Percentiles rank a stretch among this genome's conserved stretches.
Evolutionary conservation across 2,888 invertebrate genomes (phyloP).

Genomic region (Leucania comma): DNA sequence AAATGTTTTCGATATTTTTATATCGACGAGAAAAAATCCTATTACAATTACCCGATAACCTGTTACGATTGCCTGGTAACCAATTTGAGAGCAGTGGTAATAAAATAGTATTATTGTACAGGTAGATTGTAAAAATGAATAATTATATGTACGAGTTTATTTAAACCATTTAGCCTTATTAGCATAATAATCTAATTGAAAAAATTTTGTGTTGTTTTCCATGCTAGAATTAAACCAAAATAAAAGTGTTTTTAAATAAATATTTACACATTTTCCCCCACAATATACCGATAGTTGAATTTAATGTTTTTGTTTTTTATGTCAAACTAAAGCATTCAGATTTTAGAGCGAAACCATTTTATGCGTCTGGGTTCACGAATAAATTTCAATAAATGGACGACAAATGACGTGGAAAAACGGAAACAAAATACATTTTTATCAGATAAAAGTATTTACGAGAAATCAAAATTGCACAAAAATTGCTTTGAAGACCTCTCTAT

Average conservation of each 20-base stretch:
- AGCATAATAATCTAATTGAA: too few relatives aligned
- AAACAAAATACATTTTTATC: slow-evolving; percentile 27
- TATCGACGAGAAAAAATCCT: too few relatives aligned
- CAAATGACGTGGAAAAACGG: slow-evolving; percentile 33
- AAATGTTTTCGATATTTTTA: too few relatives aligned
- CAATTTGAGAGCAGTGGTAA: too few relatives aligned
- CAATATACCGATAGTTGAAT: slow-evolving; percentile 1
- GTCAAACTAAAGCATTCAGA: slow-evolving; percentile 9
- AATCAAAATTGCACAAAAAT: slow-evolving; percentile 10
- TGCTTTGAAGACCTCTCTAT: background rate
- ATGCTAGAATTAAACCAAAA: background rate
- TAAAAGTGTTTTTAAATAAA: background rate
- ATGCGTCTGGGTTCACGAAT: slow-evolving; percentile 52
- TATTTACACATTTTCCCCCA: background rate
- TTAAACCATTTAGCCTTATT: too few relatives aligned
- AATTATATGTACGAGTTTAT: too few relatives aligned
- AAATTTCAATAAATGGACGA: slow-evolving; percentile 41
- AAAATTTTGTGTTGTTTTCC: background rate
- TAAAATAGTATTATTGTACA: too few relatives aligned
- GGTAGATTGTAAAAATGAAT: too few relatives aligned
- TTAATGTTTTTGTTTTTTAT: slow-evolving; percentile 22
- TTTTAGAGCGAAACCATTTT: slow-evolving; percentile 42
- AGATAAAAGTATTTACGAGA: background rate
- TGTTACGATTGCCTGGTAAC: too few relatives aligned
- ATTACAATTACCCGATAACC: too few relatives aligned